Evolutionary conservation across 2,888 invertebrate species (phyloP).

Genomic region (Sussaba pulchella): DNA sequence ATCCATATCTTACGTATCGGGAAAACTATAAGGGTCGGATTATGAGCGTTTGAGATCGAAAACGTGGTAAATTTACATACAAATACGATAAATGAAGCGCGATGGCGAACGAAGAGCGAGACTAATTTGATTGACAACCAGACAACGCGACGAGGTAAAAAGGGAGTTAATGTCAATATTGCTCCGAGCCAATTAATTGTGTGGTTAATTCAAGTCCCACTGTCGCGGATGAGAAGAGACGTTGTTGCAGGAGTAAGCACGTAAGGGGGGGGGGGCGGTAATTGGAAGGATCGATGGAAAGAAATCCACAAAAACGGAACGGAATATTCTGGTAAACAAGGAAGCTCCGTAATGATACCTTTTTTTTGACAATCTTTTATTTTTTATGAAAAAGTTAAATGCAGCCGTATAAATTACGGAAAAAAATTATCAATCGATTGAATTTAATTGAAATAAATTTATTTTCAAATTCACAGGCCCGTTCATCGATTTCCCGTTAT

Average conservation of each 20-base stretch:
- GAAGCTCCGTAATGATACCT: no score
- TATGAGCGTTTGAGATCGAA: background rate
- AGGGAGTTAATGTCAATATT: constrained; percentile 1
- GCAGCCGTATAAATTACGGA: no score
- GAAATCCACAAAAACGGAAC: constrained; percentile 20
- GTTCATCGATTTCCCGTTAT: no score
- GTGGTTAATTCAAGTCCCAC: constrained; percentile 3
- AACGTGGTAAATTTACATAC: background rate
- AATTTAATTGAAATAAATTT: no score
- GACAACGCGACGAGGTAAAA: background rate
- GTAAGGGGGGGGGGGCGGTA: background rate
- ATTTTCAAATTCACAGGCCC: no score
- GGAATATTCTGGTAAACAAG: background rate
- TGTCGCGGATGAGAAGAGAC: background rate
- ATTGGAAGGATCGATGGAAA: constrained; percentile 1
- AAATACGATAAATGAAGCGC: background rate
- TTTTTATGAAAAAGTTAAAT: no score
- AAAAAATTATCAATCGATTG: no score
- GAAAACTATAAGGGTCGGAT: no score
- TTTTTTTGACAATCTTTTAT: no score
- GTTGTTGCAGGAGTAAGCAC: background rate
- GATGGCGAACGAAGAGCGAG: no score
- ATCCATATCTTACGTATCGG: no score
- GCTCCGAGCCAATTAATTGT: constrained; percentile 19
- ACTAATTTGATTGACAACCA: background rate